A percentile compares a stretch with the other conserved stretches of the same genome.
These are phyloP conservation scores for Petaurus breviceps DNA, from an alignment of 2,113 vertebrate genomes.

Conservation along the genomic window DNA sequence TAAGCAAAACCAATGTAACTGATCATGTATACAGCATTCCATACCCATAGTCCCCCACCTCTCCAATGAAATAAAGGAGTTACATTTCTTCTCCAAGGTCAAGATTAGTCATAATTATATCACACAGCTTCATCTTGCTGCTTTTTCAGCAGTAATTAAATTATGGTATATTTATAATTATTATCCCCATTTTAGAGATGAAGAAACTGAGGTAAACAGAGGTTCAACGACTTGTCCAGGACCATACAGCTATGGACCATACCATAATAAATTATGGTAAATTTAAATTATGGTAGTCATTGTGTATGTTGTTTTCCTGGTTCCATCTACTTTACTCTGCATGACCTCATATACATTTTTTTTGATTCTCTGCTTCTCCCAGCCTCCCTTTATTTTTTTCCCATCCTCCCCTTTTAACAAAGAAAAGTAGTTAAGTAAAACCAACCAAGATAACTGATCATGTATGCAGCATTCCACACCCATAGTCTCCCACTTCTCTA, in stretches of 20 bases:
- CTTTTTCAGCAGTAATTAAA: background rate
- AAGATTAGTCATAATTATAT: background rate
- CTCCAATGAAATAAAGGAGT: background rate
- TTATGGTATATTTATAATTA: background rate
- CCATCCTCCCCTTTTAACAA: background rate
- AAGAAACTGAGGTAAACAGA: no score
- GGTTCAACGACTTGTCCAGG: no score
- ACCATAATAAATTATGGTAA: no score
- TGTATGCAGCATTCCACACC: background rate
- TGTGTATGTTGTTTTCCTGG: background rate
- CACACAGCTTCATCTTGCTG: background rate
- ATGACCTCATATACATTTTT: background rate
- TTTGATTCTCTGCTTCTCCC: background rate
- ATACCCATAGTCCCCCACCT: background rate
- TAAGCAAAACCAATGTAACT: background rate
- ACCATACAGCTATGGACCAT: no score
- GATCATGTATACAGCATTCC: background rate
- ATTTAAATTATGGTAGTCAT: background rate
- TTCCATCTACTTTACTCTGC: background rate
- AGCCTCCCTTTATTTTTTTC: background rate
- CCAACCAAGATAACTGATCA: background rate
- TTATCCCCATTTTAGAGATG: no score
- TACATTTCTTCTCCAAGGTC: background rate
- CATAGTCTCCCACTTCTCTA: background rate
- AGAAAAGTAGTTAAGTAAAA: background rate